Conservation (phyloP, 2,797 vertebrate species). For the Neostethus bicornis region DNA sequence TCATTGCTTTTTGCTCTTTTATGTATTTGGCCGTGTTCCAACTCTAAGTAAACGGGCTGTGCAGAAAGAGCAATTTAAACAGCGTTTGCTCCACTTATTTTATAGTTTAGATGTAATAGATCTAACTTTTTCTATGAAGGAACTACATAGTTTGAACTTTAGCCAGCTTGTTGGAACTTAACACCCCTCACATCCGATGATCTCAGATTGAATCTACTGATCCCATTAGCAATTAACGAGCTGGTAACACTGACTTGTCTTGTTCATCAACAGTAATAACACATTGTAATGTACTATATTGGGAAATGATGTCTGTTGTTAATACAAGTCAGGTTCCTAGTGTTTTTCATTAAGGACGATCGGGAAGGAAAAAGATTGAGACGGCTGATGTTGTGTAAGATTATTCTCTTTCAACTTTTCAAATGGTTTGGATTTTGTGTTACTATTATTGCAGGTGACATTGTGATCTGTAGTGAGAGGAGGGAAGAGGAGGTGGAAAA, state of each 20-base stretch:
- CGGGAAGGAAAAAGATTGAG: slow-evolving; percentile 37
- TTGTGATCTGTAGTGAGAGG: no score
- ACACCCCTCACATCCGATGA: slow-evolving; percentile 47
- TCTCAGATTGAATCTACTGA: slow-evolving; percentile 43
- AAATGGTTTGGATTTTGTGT: slow-evolving; percentile 51
- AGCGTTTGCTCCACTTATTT: slow-evolving; percentile 58
- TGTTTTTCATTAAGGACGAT: slow-evolving; percentile 46
- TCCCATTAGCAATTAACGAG: slow-evolving; percentile 65
- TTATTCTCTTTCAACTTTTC: slow-evolving; percentile 51
- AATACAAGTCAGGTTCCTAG: slow-evolving; percentile 52
- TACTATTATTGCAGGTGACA: slow-evolving; percentile 41
- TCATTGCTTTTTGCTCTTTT: neutral
- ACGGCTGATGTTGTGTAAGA: slow-evolving; percentile 60
- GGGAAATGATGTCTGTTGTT: slow-evolving; percentile 69
- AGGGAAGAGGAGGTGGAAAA: no score
- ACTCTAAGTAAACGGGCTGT: neutral
- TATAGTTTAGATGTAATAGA: slow-evolving; percentile 62
- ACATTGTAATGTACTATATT: slow-evolving; percentile 64
- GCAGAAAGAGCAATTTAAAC: slow-evolving; percentile 1
- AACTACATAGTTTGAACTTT: slow-evolving; percentile 69
- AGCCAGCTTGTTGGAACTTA: slow-evolving; percentile 65
- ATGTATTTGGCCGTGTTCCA: neutral
- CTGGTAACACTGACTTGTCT: slow-evolving; percentile 62
- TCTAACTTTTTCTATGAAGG: slow-evolving; percentile 70
- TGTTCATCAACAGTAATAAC: slow-evolving; percentile 71